Base-by-base conservation (phyloP, 2,888 invertebrate species). In the Cremastinae sp. region DNA sequence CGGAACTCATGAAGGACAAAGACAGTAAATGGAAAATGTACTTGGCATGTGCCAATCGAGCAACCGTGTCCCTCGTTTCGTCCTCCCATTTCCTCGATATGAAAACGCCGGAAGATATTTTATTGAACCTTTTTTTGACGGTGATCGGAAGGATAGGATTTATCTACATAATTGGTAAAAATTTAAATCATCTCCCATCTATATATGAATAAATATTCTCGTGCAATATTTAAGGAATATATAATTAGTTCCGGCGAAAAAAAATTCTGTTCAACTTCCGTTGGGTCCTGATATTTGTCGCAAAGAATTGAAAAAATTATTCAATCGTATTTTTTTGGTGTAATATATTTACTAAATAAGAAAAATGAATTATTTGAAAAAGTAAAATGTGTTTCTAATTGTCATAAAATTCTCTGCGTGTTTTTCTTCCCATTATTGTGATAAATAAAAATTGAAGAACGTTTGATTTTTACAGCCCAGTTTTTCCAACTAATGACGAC, bases 71-170 rank as follows among this genome's bases (percentile, higher is more conserved):
- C 0, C 72, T 88, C 4, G 81, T 80, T 2, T 81, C 82, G 20
- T 84, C 88, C 1, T 68, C 80, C n/a, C 87, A 89, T 59, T 84
- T 81, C 70, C 78, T 87, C 5, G 53, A 74, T 5, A 79, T 87
- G 12, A 76, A 77, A n/a, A 79, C 86, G 0, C 69, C 81, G 2
- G 89, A 89, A 58, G 89, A 89, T 61, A 83, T 88, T 14, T 68
- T 84, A 43, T 55, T 87, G 3, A 87, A 88, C 75, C 28, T 87
- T 8, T 22, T 83, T n/a, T 62, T 87, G 8, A 82, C 86, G 0
- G 16, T 87, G 0, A 22, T 84, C 0, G 89, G 89, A 9, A 84
- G 85, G 64, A 72, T 88, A 5, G 87, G 85, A 18, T 84, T 84
- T 35, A 82, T 88, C 65, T 89, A 85, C 65, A 56, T 87, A 45